These are phyloP conservation scores for Intellagama lesueurii DNA, from an alignment of 2,797 vertebrate species.

Conservation along the genomic window DNA sequence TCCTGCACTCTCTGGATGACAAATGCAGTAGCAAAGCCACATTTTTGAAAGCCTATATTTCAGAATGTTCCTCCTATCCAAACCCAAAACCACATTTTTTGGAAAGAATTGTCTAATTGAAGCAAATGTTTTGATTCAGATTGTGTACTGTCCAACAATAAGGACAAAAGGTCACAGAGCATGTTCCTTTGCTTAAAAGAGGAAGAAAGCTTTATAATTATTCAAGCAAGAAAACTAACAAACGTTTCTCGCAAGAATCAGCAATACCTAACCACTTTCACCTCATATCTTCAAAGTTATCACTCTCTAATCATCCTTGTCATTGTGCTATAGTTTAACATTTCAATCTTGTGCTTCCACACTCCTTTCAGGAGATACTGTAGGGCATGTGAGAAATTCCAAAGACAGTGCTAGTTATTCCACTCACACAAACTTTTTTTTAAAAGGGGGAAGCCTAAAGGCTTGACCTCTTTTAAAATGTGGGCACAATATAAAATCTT, in stretches of 20 bases:
- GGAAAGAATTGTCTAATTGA: slow-evolving; percentile 26
- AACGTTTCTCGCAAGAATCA: slow-evolving; percentile 48
- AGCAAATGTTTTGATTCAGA: slow-evolving; percentile 52
- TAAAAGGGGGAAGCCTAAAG: neutral
- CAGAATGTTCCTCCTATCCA: neutral
- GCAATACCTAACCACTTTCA: slow-evolving; percentile 46
- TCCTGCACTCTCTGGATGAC: slow-evolving; percentile 7
- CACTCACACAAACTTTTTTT: neutral
- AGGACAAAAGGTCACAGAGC: neutral
- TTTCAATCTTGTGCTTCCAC: slow-evolving; percentile 42
- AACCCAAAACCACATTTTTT: slow-evolving; percentile 4
- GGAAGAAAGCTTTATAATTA: slow-evolving; percentile 48
- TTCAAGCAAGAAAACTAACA: slow-evolving; percentile 38
- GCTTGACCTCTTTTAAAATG: neutral
- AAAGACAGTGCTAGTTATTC: no score
- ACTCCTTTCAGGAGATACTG: no score
- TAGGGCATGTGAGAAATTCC: neutral
- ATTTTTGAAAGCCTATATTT: slow-evolving; percentile 29
- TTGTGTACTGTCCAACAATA: slow-evolving; percentile 1
- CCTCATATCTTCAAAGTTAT: slow-evolving; percentile 40
- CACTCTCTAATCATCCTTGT: slow-evolving; percentile 26
- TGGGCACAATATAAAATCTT: no score
- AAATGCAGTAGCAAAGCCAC: slow-evolving; percentile 34
- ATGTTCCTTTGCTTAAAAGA: rapidly evolving
- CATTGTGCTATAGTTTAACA: slow-evolving; percentile 58